Evolutionary conservation across 2,113 vertebrate species (phyloP), one percentile per base, ranked within the genome.

Genomic region (Hemibagrus wyckioides): DNA sequence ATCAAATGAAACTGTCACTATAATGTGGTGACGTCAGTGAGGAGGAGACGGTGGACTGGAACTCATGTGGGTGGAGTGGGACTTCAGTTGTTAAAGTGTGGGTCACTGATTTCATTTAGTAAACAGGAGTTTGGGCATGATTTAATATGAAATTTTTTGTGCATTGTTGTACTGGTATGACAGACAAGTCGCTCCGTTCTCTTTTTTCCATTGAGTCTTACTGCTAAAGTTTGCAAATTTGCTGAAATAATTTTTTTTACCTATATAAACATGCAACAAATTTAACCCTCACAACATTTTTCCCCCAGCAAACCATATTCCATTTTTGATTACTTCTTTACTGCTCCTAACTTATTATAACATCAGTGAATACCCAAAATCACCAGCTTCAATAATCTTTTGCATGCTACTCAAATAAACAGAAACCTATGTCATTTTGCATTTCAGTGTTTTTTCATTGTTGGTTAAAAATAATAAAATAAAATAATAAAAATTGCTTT

Each of bases 1-100:
- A 94, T 94, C 92, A 91, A 93, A 94, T 90, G 77, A 93, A 91
- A 94, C 90, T 90, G 85, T 91, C 84, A 76, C 23, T 90, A 50
- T 86, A 82, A 82, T 83, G 85, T 84, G 83, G 71, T 86, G 86
- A 83, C 52, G 77, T 73, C 54, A 59, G 83, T 33, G 30, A 65
- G 21, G 63, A 65, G 48, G 39, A 71, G 86, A 59, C 28, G 19
- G 3, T 19, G 79, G 80, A 41, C 80, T 76, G 80, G 41, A 61
- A 63, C 41, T 15, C 28, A 23, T 13, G 4, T 25, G n/a, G 71
- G 76, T 30, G 13, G 25, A 44, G 41, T 48, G 30, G 9, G 44
- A 39, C 23, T 17, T n/a, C 50, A 14, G 39, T 30, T 19, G 23
- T 36, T 59, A n/a, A 44, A n/a, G 6, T 83, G 33, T 57, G 83